Base-by-base conservation (phyloP, 2,888 invertebrate genomes). In the Trilocha varians region DNA sequence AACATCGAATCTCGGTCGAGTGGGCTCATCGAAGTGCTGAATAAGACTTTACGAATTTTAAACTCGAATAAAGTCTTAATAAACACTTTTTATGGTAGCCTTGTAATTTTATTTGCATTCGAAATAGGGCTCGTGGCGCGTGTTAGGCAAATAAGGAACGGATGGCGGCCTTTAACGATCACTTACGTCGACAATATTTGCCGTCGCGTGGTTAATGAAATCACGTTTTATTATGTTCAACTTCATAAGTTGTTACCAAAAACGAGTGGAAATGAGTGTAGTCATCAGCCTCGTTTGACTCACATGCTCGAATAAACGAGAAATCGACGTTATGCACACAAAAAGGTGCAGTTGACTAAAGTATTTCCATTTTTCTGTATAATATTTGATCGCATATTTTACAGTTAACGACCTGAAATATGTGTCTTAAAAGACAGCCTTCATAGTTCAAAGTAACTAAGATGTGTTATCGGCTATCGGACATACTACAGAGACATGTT, bases 31-130 rank as follows among this genome's bases (percentile, higher is more conserved):
- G 25, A 47, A 48, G 57, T 49, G 59, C 62, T 80, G 78, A 82
- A 72, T 83, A 80, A 82, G 82, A 78, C 74, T 77, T 83, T 77
- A 83, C 73, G 76, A 76, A 82, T 78, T 78, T 82, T 77, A 77
- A 83, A 78, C 48, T 65, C 66, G 57, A 68, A 78, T 82, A 79
- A 80, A 80, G 78, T 78, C 79, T 82, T 79, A 78, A 82, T 80
- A 83, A 82, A 75, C 62, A 62, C 70, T 77, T 67, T 82, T 84
- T 82, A 84, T 80, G 74, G 73, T 65, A 63, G 72, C 64, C 67
- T 73, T 75, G 72, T 73, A 74, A 72, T 79, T 75, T 79, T 83
- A 83, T 83, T 79, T 73, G 70, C 73, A 79, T 78, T 67, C 68
- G 59, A 64, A 76, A 79, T 80, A 78, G 77, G 75, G 65, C 62